A percentile compares a stretch with the other conserved stretches of the same genome.
Conservation (phyloP, 2,797 vertebrate genomes). For the Sternotherus odoratus region DNA sequence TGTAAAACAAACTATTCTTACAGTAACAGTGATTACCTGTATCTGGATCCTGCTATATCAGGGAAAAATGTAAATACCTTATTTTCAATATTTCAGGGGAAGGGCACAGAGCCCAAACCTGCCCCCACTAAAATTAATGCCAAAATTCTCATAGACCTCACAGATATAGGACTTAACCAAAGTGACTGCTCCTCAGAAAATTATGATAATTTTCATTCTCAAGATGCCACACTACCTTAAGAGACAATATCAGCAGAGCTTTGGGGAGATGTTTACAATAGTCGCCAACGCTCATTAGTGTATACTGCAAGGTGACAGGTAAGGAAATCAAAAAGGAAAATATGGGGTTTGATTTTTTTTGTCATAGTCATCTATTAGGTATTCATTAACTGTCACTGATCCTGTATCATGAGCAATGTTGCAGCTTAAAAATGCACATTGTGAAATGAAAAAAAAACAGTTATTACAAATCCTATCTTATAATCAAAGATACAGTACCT, state of each 20-base stretch:
- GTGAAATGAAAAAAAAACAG: constrained; percentile 30
- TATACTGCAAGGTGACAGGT: neutral
- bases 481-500: constrained; percentile 52
- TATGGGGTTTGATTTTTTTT: neutral
- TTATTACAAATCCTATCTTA: constrained; percentile 19
- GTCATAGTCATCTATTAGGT: constrained; percentile 45
- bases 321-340: constrained; percentile 29
- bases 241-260: constrained; percentile 37
- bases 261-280: neutral
- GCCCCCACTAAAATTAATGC: neutral
- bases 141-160: neutral
- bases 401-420: constrained; percentile 7
- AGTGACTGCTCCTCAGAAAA: constrained; percentile 38
- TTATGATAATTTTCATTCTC: neutral
- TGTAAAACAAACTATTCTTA: constrained; percentile 64
- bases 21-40: constrained; percentile 30
- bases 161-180: neutral
- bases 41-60: constrained; percentile 34
- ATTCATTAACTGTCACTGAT: constrained; percentile 23
- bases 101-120: neutral
- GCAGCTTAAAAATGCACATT: constrained; percentile 28
- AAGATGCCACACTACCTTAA: neutral
- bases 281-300: neutral
- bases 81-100: constrained; percentile 49
- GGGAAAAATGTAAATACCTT: constrained; percentile 45